These are phyloP conservation scores for Heterotilapia buettikoferi DNA, from an alignment of 2,113 vertebrate species.

Conservation along the genomic window DNA sequence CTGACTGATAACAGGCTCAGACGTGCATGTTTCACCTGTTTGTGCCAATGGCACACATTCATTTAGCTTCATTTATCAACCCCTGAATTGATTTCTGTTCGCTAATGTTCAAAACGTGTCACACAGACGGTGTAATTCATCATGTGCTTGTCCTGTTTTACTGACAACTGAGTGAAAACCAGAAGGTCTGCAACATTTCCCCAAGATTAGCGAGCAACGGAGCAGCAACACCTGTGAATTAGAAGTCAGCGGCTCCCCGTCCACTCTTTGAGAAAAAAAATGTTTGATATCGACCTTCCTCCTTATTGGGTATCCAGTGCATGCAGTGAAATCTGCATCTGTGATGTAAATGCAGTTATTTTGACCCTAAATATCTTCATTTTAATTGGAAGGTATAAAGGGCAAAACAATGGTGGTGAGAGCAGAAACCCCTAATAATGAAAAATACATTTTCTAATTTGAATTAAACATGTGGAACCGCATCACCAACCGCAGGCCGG, in stretches of 20 bases:
- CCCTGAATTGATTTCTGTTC: background rate
- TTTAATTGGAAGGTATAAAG: background rate
- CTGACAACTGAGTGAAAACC: background rate
- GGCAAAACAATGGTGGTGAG: background rate
- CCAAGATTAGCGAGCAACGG: background rate
- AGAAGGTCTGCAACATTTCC: background rate
- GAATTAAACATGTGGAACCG: background rate
- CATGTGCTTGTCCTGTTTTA: background rate
- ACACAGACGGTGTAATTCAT: background rate
- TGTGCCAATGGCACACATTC: background rate
- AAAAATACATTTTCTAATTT: background rate
- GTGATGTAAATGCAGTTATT: background rate
- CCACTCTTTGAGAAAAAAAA: background rate
- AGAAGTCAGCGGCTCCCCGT: background rate
- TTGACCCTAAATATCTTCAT: background rate
- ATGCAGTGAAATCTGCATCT: background rate
- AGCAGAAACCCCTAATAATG: background rate
- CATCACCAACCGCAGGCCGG: background rate
- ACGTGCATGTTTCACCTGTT: background rate
- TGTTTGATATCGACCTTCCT: accelerated
- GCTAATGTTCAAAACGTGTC: background rate
- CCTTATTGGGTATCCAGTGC: background rate
- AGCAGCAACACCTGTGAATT: background rate
- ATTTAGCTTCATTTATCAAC: background rate
- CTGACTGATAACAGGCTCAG: background rate